Percentiles rank a stretch among this genome's conserved stretches.
phyloP scores from a whole-genome alignment of 2,888 invertebrate genomes.

The Dryomyza anilis region DNA sequence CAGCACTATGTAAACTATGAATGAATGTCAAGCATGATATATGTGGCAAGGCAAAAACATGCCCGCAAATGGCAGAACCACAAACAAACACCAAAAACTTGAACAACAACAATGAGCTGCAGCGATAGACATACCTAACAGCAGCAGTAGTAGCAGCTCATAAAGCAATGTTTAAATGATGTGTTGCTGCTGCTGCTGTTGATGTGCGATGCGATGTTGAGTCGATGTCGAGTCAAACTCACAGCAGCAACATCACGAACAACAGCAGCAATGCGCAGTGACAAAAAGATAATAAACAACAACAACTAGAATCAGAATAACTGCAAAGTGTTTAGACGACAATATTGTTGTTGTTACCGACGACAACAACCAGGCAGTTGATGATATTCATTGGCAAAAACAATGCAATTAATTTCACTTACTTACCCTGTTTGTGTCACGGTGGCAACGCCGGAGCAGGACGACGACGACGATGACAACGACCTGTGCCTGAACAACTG shows the following conservation, averaged over 20 bases:
- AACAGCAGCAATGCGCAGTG: too few relatives aligned
- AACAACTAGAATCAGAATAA: too few relatives aligned
- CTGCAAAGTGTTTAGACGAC: constrained; percentile 17
- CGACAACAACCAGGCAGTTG: constrained; percentile 50
- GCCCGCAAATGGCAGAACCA: constrained; percentile 46
- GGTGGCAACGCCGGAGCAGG: neutral
- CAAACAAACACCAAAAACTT: neutral
- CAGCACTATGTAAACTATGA: too few relatives aligned
- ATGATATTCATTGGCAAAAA: constrained; percentile 54
- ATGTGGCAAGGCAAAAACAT: too few relatives aligned
- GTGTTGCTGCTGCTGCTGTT: constrained; percentile 6
- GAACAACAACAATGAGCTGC: too few relatives aligned
- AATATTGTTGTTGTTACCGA: too few relatives aligned
- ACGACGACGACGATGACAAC: neutral
- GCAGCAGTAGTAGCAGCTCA: constrained; percentile 10
- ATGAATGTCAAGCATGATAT: too few relatives aligned
- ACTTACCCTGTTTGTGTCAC: constrained; percentile 36
- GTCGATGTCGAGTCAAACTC: too few relatives aligned
- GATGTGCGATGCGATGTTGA: constrained; percentile 3
- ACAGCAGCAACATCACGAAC: too few relatives aligned
- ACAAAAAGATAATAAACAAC: neutral
- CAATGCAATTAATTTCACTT: constrained; percentile 60
- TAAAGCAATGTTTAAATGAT: constrained; percentile 14
- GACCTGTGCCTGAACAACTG: neutral
- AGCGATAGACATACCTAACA: too few relatives aligned